Evolutionary conservation across 2,113 vertebrate genomes (phyloP).

Genomic region (Collichthys lucidus): DNA sequence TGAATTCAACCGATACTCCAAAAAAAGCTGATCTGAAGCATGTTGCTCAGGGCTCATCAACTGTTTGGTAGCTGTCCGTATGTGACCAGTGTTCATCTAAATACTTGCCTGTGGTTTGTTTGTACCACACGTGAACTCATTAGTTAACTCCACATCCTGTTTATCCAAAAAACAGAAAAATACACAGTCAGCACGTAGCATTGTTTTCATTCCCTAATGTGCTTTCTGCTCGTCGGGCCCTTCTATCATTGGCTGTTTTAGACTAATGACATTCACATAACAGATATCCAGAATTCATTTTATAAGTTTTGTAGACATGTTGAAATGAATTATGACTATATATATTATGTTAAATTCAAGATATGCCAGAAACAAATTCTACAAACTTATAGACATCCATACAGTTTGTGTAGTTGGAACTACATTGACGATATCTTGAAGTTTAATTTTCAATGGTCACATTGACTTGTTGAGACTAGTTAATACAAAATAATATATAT

Average conservation of each 20-base stretch:
- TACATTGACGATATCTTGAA: background rate
- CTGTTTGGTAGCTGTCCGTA: conserved; percentile 12
- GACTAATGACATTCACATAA: background rate
- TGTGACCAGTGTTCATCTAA: background rate
- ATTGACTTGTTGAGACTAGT: no score
- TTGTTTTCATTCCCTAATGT: background rate
- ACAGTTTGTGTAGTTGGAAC: background rate
- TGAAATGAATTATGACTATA: no score
- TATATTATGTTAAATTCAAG: no score
- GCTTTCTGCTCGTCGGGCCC: background rate
- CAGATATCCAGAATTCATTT: background rate
- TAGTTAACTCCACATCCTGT: conserved; percentile 41
- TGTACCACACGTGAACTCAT: background rate
- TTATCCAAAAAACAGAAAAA: conserved; percentile 16
- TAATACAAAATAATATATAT: no score
- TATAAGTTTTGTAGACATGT: no score
- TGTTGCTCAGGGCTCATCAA: conserved; percentile 10
- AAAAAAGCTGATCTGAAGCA: conserved; percentile 24
- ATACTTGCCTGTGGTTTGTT: background rate
- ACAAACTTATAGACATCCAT: background rate
- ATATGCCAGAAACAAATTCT: background rate
- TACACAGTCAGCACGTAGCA: background rate
- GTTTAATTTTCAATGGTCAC: background rate
- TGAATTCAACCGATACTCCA: conserved; percentile 21
- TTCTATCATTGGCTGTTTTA: background rate